Conservation (phyloP, 2,113 vertebrate species). For the Corydoras sp. region DNA sequence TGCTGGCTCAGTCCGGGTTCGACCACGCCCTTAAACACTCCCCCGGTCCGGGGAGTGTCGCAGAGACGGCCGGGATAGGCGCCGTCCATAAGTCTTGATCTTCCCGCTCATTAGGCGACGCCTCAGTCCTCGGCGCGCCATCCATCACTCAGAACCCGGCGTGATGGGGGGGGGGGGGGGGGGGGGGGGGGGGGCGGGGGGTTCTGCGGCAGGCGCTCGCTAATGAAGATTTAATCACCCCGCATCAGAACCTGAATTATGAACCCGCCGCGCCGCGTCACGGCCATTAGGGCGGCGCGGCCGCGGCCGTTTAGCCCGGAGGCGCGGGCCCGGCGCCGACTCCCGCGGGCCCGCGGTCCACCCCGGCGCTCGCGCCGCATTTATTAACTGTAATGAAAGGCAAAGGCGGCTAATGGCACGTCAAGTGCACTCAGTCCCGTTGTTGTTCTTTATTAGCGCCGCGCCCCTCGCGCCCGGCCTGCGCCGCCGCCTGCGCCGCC, state of each 20-base stretch:
- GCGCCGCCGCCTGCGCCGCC: neutral
- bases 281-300: conserved; percentile 46
- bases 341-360: neutral
- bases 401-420: conserved; percentile 49
- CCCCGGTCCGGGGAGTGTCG: too few species aligned
- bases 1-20: too few species aligned
- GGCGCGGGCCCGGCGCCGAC: conserved; percentile 16
- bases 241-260: conserved; percentile 48
- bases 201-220: conserved; percentile 23
- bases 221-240: conserved; percentile 57
- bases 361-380: conserved; percentile 35
- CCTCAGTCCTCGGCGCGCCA: conserved; percentile 1
- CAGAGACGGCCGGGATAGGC: too few species aligned
- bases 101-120: too few species aligned
- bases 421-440: conserved; percentile 46
- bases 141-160: conserved; percentile 37
- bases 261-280: conserved; percentile 47
- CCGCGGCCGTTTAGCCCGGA: conserved; percentile 39
- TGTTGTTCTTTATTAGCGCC: conserved; percentile 52
- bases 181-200: too few species aligned
- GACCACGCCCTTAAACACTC: too few species aligned
- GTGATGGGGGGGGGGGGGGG: conserved; percentile 33
- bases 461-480: conserved; percentile 5
- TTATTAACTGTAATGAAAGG: conserved; percentile 52
- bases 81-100: too few species aligned